phyloP scores from a whole-genome alignment of 2,888 invertebrate genomes.

The Plagodis dolabraria region DNA sequence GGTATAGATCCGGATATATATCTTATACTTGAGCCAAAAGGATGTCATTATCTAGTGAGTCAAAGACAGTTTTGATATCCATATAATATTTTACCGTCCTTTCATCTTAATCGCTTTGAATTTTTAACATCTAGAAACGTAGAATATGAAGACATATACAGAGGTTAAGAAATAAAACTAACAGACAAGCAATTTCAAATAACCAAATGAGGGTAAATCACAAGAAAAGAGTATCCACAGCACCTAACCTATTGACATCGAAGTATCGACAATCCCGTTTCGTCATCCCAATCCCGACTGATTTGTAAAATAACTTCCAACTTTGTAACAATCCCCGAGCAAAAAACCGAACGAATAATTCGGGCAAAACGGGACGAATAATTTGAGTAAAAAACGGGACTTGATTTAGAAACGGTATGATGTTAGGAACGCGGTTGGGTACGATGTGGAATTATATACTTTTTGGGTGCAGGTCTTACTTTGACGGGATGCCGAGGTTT shows the following conservation, averaged over 20 bases:
- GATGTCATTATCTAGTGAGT: too few species aligned
- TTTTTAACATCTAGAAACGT: too few species aligned
- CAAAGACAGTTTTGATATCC: too few species aligned
- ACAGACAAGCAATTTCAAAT: too few species aligned
- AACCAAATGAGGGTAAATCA: too few species aligned
- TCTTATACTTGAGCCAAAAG: too few species aligned
- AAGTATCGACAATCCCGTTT: conserved; percentile 25
- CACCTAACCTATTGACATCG: conserved; percentile 13
- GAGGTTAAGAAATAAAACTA: too few species aligned
- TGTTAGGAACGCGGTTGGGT: conserved; percentile 1
- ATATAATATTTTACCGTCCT: too few species aligned
- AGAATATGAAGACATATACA: too few species aligned
- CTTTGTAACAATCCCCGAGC: conserved; percentile 34
- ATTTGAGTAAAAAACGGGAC: conserved; percentile 6
- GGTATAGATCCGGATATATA: too few species aligned
- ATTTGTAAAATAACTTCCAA: conserved; percentile 46
- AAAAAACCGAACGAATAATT: conserved; percentile 26
- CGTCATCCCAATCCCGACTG: conserved; percentile 42
- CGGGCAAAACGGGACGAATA: conserved; percentile 3
- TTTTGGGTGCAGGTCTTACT: conserved; percentile 3
- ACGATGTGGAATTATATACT: conserved; percentile 10
- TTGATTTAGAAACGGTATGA: conserved; percentile 5
- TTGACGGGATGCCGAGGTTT: background rate
- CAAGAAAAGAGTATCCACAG: background rate
- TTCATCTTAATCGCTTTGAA: too few species aligned